A percentile compares a stretch with the other conserved stretches of the same genome.
These are phyloP conservation scores for Drosophila nebulosa DNA, from an alignment of 1,140 invertebrate species.

Conservation along the genomic window DNA sequence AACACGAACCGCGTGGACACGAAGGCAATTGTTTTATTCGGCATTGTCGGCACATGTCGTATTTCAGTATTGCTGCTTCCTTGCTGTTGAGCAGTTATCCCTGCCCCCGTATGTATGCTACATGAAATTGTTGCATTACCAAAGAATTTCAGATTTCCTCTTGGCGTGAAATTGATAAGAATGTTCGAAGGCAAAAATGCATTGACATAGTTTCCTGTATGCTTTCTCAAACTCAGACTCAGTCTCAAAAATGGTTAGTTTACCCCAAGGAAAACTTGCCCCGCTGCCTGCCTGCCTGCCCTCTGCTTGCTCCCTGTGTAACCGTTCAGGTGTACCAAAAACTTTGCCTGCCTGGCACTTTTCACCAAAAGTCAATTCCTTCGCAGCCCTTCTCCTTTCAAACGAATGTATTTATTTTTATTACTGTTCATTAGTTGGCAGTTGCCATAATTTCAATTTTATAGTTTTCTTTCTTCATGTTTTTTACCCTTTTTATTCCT, in stretches of 20 bases:
- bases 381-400: not conserved
- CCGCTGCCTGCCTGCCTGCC: too few species aligned
- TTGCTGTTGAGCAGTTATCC: conserved; percentile 21
- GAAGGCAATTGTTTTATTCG: not conserved
- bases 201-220: conserved; percentile 54
- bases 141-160: not conserved
- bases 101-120: conserved; percentile 28
- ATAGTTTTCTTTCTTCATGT: conserved; percentile 19
- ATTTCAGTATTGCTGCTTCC: not conserved
- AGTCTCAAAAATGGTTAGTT: conserved; percentile 9
- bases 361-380: not conserved
- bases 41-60: not conserved
- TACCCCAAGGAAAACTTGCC: not conserved
- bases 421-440: conserved; percentile 70
- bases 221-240: not conserved
- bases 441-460: conserved; percentile 72
- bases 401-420: conserved; percentile 63
- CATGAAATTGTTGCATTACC: not conserved
- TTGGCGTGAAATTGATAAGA: conserved; percentile 40
- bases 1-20: conserved; percentile 13
- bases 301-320: not conserved
- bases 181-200: conserved; percentile 22
- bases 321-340: conserved; percentile 55
- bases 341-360: conserved; percentile 48
- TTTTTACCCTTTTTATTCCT: not conserved